Conservation (phyloP, 2,113 vertebrate genomes). For the Gnathonemus echidnorhynchus region DNA sequence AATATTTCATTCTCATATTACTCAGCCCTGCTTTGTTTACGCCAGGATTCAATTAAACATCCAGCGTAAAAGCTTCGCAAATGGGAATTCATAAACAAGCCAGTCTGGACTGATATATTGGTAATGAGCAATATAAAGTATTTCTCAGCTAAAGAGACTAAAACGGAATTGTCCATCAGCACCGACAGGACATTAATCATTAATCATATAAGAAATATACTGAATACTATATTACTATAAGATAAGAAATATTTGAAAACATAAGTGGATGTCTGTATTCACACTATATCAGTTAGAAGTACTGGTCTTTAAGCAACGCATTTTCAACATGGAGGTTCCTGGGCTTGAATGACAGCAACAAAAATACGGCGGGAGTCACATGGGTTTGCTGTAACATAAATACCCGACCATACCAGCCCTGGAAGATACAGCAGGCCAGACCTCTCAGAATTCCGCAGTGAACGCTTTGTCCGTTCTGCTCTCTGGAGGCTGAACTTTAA, state of each 20-base stretch:
- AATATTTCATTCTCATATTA: background rate
- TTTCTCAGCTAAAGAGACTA: background rate
- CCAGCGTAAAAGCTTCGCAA: background rate
- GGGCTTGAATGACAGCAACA: background rate
- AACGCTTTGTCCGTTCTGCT: background rate
- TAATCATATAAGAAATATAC: background rate
- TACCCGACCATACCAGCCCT: background rate
- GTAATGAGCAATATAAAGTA: background rate
- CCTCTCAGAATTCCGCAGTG: background rate
- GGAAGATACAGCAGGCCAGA: background rate
- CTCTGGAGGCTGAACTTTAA: background rate
- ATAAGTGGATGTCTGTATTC: too few relatives aligned
- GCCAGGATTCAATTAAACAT: background rate
- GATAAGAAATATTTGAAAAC: background rate
- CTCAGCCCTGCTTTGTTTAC: background rate
- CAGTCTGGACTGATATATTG: background rate
- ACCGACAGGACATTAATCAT: background rate
- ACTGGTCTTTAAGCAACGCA: background rate
- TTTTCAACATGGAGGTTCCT: background rate
- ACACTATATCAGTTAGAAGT: background rate
- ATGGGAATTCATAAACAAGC: constrained; percentile 4
- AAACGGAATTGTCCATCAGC: background rate
- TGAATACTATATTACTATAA: too few relatives aligned
- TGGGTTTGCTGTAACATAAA: background rate
- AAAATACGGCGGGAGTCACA: background rate